These are phyloP conservation scores for Automeris io DNA, from an alignment of 2,888 invertebrate species.

Conservation along the genomic window DNA sequence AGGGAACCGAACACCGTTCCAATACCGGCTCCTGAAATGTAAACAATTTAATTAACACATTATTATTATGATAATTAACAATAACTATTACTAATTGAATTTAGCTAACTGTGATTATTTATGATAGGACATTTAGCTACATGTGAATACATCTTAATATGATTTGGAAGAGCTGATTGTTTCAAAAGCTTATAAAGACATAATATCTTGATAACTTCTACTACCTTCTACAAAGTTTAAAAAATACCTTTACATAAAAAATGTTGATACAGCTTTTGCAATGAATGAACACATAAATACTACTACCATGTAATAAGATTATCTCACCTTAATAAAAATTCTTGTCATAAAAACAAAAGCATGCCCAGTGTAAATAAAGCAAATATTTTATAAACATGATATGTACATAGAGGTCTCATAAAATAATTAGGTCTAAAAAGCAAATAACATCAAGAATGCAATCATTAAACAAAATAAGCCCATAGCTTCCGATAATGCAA, in stretches of 20 bases:
- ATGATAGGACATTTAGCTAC: too few relatives aligned
- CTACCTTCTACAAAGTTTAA: too few relatives aligned
- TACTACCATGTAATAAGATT: constrained; percentile 11
- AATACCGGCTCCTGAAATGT: constrained; percentile 92
- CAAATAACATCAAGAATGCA: constrained; percentile 97
- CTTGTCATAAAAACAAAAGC: constrained; percentile 22
- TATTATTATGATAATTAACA: constrained; percentile 6
- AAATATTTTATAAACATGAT: constrained; percentile 22
- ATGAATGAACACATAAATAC: too few relatives aligned
- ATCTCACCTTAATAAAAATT: constrained; percentile 36
- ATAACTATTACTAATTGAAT: too few relatives aligned
- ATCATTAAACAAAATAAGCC: constrained; percentile 99
- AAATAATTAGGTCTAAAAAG: constrained; percentile 80
- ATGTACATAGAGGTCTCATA: constrained; percentile 34
- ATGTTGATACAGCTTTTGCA: too few relatives aligned
- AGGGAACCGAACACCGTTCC: constrained; percentile 98
- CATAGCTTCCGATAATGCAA: constrained; percentile 99
- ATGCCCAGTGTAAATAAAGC: constrained; percentile 31
- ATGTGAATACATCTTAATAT: too few relatives aligned
- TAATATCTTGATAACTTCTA: too few relatives aligned
- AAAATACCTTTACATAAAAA: too few relatives aligned
- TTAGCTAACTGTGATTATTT: too few relatives aligned
- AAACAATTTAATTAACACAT: constrained; percentile 5
- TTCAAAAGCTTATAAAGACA: too few relatives aligned
- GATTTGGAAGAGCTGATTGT: too few relatives aligned